Percentiles rank a stretch among this genome's conserved stretches.
Evolutionary conservation across 2,888 invertebrate species (phyloP).

Genomic region (Leptopilina myrica): DNA sequence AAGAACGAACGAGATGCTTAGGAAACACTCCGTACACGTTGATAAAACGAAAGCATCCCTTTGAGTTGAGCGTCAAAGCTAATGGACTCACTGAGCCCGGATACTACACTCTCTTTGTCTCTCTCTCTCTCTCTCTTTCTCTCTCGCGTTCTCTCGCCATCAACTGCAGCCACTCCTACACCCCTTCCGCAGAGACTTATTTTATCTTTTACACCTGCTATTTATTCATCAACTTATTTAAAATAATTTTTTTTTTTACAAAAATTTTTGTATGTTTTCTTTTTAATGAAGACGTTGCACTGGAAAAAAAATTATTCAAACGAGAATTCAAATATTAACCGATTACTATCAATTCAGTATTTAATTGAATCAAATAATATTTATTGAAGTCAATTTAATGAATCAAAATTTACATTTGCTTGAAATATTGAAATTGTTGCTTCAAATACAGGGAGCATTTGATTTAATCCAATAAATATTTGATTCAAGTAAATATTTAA

Average conservation of each 20-base stretch:
- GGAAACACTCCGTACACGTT: conserved; percentile 72
- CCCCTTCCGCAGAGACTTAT: conserved; percentile 10
- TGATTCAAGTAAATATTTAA: too few relatives aligned
- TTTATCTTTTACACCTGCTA: conserved; percentile 20
- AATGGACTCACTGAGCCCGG: conserved; percentile 62
- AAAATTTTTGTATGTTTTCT: not conserved
- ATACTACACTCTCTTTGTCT: conserved; percentile 49
- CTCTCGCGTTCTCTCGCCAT: conserved; percentile 44
- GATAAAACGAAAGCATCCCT: conserved; percentile 71
- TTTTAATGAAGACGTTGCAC: too few relatives aligned
- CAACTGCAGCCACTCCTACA: conserved; percentile 50
- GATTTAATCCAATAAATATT: too few relatives aligned
- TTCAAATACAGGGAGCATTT: too few relatives aligned
- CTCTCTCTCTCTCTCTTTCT: conserved; percentile 50
- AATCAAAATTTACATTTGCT: too few relatives aligned
- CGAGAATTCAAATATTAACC: too few relatives aligned
- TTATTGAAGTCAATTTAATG: too few relatives aligned
- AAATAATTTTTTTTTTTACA: not conserved
- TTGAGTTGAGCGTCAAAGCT: conserved; percentile 75
- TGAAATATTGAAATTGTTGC: too few relatives aligned
- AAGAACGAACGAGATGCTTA: conserved; percentile 68
- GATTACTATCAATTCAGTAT: too few relatives aligned
- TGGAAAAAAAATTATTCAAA: too few relatives aligned
- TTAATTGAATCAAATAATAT: too few relatives aligned
- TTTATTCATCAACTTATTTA: not conserved